These are phyloP conservation scores for rat (Rattus norvegicus) DNA, from an alignment of 2,113 vertebrate genomes.

Conservation along the genomic window DNA sequence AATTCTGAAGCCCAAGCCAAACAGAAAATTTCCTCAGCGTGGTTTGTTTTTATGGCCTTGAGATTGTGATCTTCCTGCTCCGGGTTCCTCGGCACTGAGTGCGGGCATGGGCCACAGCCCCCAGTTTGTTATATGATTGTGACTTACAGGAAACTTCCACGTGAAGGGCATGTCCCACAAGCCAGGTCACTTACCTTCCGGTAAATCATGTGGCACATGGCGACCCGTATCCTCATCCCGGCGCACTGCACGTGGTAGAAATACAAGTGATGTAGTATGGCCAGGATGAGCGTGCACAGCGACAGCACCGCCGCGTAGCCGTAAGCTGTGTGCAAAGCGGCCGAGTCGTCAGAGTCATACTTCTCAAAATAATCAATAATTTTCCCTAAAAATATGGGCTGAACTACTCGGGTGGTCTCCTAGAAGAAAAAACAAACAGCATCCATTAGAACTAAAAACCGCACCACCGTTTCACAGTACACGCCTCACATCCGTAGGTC, in stretches of 20 bases:
- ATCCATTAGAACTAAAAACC: slow-evolving; percentile 46
- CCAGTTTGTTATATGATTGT: neutral
- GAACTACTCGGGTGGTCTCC: slow-evolving; percentile 91
- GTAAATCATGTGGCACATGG: slow-evolving; percentile 97
- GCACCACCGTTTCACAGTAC: neutral
- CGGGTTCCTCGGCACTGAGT: neutral
- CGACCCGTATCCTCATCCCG: slow-evolving; percentile 94
- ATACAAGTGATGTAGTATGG: slow-evolving; percentile 92
- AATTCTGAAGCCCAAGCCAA: neutral
- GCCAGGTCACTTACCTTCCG: slow-evolving; percentile 89
- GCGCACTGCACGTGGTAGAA: slow-evolving; percentile 92
- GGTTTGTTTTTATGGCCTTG: neutral
- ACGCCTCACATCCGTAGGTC: neutral
- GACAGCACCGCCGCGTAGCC: slow-evolving; percentile 87
- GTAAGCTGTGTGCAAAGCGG: slow-evolving; percentile 82
- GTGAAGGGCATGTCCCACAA: too few relatives aligned
- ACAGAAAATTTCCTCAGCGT: neutral
- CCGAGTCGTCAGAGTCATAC: slow-evolving; percentile 67
- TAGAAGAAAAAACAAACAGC: slow-evolving; percentile 75
- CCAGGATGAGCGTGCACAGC: slow-evolving; percentile 86
- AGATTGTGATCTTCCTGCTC: neutral
- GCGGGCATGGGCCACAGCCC: too few relatives aligned
- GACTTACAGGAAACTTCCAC: neutral
- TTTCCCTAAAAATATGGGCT: slow-evolving; percentile 93
- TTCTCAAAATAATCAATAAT: slow-evolving; percentile 92